A percentile compares a stretch with the other conserved stretches of the same genome.
Conservation (phyloP, 2,113 vertebrate species). For the Marmota flaviventris region DNA sequence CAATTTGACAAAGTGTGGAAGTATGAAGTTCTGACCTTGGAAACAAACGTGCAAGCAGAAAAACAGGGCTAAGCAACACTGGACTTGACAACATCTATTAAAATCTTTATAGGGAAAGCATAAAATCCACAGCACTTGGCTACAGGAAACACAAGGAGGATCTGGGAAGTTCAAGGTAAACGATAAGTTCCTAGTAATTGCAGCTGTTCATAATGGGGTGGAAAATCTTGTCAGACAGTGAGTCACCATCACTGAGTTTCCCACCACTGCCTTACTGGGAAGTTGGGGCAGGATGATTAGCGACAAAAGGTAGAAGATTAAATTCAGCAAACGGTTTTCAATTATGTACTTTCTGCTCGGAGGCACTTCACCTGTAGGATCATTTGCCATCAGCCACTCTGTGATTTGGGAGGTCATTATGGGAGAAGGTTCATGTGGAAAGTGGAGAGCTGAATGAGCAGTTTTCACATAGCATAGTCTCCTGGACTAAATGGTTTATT, state of each 20-base stretch:
- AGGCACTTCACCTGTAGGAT: not conserved
- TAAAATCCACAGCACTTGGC: not conserved
- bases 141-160: not conserved
- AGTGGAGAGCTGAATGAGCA: not conserved
- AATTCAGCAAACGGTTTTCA: not conserved
- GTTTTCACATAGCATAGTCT: not conserved
- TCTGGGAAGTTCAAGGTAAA: not conserved
- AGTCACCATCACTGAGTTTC: not conserved
- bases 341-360: not conserved
- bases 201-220: not conserved
- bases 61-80: not conserved
- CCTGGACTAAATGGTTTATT: slow-evolving; percentile 55
- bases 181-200: not conserved
- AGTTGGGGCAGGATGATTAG: not conserved
- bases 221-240: not conserved
- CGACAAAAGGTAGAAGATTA: not conserved
- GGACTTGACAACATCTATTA: not conserved
- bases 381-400: not conserved
- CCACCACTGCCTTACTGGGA: not conserved
- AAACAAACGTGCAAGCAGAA: not conserved
- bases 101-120: not conserved
- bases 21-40: not conserved
- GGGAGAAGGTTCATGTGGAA: not conserved
- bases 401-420: not conserved
- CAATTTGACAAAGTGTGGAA: not conserved